These are phyloP conservation scores for Catalaphyllia jardinei DNA, from an alignment of 64 coral and sea anemone genomes.

Conservation along the genomic window DNA sequence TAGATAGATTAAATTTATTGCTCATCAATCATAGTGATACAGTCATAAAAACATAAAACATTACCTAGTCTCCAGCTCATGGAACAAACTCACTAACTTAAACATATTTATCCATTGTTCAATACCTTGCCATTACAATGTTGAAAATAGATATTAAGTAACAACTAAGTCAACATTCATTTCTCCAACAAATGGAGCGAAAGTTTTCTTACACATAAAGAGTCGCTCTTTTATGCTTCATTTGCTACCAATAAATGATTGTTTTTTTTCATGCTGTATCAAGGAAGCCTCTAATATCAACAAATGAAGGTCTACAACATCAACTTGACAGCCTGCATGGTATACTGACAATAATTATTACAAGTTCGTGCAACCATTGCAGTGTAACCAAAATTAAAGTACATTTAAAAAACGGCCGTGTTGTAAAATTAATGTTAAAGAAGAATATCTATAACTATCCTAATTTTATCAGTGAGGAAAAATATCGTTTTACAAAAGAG, in stretches of 20 bases:
- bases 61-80: not conserved
- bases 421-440: too few relatives aligned
- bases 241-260: constrained; percentile 16
- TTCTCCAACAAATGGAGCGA: constrained; percentile 16
- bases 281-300: not conserved
- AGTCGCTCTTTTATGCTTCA: not conserved
- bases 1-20: constrained; percentile 9
- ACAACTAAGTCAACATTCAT: not conserved
- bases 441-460: too few relatives aligned
- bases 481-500: too few relatives aligned
- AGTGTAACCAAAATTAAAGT: too few relatives aligned
- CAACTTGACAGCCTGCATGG: not conserved
- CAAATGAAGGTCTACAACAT: not conserved
- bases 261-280: not conserved
- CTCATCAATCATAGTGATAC: not conserved
- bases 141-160: constrained; percentile 19
- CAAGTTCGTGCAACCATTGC: too few relatives aligned
- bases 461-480: too few relatives aligned
- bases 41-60: not conserved
- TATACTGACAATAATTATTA: not conserved
- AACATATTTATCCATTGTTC: constrained; percentile 8
- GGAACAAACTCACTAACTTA: not conserved
- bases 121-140: constrained; percentile 7
- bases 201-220: constrained; percentile 1
- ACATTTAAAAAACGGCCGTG: too few relatives aligned